These are phyloP conservation scores for Drosophila insularis DNA, from an alignment of 1,140 invertebrate genomes.

Conservation along the genomic window DNA sequence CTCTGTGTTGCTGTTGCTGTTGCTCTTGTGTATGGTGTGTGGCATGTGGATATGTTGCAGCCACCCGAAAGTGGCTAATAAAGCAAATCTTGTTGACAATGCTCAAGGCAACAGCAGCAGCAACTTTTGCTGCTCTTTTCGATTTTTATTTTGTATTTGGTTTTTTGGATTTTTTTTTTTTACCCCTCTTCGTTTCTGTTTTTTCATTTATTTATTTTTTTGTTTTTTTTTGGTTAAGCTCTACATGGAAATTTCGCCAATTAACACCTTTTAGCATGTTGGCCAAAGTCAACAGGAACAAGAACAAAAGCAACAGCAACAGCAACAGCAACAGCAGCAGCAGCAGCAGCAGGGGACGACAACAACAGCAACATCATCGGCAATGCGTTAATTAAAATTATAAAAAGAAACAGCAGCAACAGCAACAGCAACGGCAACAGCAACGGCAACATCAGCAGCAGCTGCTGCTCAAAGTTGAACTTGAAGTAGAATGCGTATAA, in stretches of 20 bases:
- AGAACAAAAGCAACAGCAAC: slow-evolving; percentile 26
- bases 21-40: slow-evolving; percentile 44
- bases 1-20: slow-evolving; percentile 24
- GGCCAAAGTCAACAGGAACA: slow-evolving; percentile 66
- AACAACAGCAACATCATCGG: slow-evolving; percentile 54
- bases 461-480: slow-evolving; percentile 27
- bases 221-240: slow-evolving; percentile 64
- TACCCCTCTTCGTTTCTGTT: slow-evolving; percentile 6
- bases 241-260: slow-evolving; percentile 82
- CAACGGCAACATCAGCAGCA: slow-evolving; percentile 19
- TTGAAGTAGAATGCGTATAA: slow-evolving; percentile 33
- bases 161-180: slow-evolving; percentile 58
- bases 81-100: slow-evolving; percentile 82
- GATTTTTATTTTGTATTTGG: slow-evolving; percentile 31
- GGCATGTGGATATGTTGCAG: slow-evolving; percentile 61
- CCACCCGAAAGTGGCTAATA: slow-evolving; percentile 82
- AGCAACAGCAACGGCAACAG: slow-evolving; percentile 22
- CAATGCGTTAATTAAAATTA: slow-evolving; percentile 77
- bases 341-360: slow-evolving; percentile 41
- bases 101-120: slow-evolving; percentile 44
- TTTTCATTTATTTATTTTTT: no score
- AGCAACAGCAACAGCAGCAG: slow-evolving; percentile 10
- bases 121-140: slow-evolving; percentile 31
- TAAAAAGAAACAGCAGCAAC: slow-evolving; percentile 27
- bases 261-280: slow-evolving; percentile 82